Conservation (phyloP, 2,888 invertebrate genomes). For the Lordiphosa andalusiaca region DNA sequence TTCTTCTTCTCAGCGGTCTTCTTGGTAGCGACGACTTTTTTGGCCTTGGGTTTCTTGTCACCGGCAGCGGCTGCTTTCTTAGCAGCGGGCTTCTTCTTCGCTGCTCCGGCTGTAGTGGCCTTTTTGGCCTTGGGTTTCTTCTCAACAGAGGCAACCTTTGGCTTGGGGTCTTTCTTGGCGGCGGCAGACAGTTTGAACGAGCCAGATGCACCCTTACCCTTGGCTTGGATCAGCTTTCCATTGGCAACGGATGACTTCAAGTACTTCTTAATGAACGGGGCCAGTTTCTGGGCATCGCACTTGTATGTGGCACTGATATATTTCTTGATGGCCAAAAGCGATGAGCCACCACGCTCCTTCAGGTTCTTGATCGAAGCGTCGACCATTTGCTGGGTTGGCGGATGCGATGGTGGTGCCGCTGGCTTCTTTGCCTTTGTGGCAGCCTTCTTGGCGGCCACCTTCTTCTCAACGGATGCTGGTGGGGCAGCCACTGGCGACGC, state of each 20-base stretch:
- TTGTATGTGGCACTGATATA: too few species aligned
- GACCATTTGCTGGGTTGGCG: constrained; percentile 48
- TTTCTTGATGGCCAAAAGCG: constrained; percentile 49
- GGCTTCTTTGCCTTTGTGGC: neutral
- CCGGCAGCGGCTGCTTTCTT: too few species aligned
- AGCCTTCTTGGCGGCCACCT: constrained; percentile 11
- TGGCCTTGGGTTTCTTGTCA: too few species aligned
- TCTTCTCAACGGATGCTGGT: too few species aligned
- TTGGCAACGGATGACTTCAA: constrained; percentile 82
- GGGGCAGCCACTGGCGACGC: too few species aligned
- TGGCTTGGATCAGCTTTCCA: constrained; percentile 78
- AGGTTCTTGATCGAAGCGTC: constrained; percentile 43
- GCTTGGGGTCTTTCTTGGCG: too few species aligned
- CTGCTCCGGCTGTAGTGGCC: too few species aligned
- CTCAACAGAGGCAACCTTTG: too few species aligned
- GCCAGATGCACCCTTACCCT: constrained; percentile 56
- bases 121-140: too few species aligned
- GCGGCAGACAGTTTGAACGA: constrained; percentile 53
- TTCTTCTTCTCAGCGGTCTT: too few species aligned
- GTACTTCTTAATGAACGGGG: constrained; percentile 83
- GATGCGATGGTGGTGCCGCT: constrained; percentile 27
- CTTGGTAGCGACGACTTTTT: too few species aligned
- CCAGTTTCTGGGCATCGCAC: constrained; percentile 43
- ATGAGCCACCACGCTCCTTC: constrained; percentile 51
- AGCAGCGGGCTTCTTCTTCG: too few species aligned